Evolutionary conservation across 2,888 invertebrate species (phyloP), one percentile per base, ranked within the genome.

Genomic region (Caenorhabditis virilis): DNA sequence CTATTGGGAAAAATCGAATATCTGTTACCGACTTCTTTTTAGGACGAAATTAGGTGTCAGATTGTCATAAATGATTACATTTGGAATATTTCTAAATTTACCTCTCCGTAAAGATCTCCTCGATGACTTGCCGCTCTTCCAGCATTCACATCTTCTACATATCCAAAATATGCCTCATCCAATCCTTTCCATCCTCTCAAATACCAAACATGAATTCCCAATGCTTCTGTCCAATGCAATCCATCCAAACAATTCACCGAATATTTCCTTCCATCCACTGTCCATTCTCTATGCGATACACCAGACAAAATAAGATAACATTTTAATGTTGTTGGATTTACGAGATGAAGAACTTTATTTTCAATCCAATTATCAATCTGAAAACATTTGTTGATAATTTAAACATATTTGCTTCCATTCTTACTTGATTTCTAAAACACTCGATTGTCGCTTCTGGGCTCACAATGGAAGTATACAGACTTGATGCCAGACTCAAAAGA

Each of bases 291-390:
- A 11, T 60, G 46, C 6, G 64, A 61, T 11, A 48, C 38, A 18
- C 75, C 75, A 9, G 72, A 60, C 68, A 75, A 51, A 5, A 71
- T 25, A 7, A 75, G 35, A 47, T 75, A 75, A 46, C 67, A 60
- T 42, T 72, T 72, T 15, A 72, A 62, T 15, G 59, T 41, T 0
- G 49, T 41, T 30, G 48, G 42, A 13, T 61, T 55, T 2, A 72
- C 22, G 20, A 57, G 33, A 36, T 62, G 64, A 16, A 72, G 54
- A 7, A 42, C 46, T 15, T 52, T 54, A 27, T 38, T 39, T 33
- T 54, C 51, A 35, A 56, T 53, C 72, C 72, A 72, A 38, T 46
- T 36, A 2, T 67, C 65, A 22, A 72, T 57, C 58, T 57, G 39
- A 38, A 54, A 48, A 30, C 11, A 26, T 13, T n/a, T 2, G 20